phyloP scores from a whole-genome alignment of 1,140 invertebrate species.

The Hypothenemus hampei region DNA sequence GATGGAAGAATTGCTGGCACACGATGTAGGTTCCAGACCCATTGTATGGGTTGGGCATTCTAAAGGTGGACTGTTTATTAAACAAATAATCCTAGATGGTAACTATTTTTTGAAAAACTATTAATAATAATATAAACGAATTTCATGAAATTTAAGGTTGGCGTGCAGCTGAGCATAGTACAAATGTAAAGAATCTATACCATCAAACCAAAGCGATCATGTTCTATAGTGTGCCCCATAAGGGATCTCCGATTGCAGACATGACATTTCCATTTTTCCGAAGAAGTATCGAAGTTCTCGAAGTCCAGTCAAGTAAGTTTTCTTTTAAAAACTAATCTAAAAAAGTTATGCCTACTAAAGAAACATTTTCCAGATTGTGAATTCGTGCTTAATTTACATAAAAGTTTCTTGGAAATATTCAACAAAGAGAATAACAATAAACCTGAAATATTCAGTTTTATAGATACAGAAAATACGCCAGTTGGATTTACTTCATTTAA shows the following conservation, averaged over 20 bases:
- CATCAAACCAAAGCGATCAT: constrained; percentile 56
- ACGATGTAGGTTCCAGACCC: constrained; percentile 57
- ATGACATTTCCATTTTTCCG: constrained; percentile 59
- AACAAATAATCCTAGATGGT: constrained; percentile 60
- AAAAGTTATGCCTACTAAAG: neutral
- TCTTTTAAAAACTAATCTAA: neutral
- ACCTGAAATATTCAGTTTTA: constrained; percentile 59
- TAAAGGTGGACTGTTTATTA: constrained; percentile 67
- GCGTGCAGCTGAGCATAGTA: constrained; percentile 26
- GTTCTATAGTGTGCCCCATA: constrained; percentile 71
- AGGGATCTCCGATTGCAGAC: constrained; percentile 62
- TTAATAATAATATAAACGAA: neutral
- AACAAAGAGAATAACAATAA: constrained; percentile 47
- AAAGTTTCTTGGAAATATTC: constrained; percentile 49
- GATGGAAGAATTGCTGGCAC: constrained; percentile 53
- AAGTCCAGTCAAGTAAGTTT: constrained; percentile 59
- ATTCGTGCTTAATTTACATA: constrained; percentile 56
- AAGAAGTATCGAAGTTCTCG: constrained; percentile 58
- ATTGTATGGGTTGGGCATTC: constrained; percentile 69
- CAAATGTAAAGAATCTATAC: constrained; percentile 43
- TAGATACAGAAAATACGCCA: constrained; percentile 62
- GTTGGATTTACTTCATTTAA: constrained; percentile 63
- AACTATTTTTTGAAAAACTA: constrained; percentile 20
- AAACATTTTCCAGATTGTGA: constrained; percentile 51
- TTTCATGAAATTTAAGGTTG: constrained; percentile 33